A percentile compares a stretch with the other conserved stretches of the same genome.
Evolutionary conservation across 1,140 invertebrate genomes (phyloP).

Genomic region (Theocolax elegans): DNA sequence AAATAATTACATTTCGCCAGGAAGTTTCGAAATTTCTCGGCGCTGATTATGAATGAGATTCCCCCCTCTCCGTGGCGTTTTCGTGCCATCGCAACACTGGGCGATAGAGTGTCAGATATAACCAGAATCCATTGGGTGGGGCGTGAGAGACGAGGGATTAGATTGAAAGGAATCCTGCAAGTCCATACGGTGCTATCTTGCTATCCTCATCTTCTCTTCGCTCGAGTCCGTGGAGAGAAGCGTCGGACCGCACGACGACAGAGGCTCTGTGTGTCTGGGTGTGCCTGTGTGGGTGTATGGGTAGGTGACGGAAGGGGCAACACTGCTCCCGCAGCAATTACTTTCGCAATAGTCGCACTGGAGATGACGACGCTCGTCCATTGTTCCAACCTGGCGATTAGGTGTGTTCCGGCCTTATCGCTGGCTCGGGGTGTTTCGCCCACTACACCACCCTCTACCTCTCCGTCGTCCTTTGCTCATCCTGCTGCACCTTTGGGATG

Average conservation of each 20-base stretch:
- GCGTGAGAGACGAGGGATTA: background rate
- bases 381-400: constrained; percentile 63
- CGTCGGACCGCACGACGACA: background rate
- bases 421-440: constrained; percentile 38
- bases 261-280: constrained; percentile 11
- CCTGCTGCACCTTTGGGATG: background rate
- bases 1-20: background rate
- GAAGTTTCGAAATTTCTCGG: background rate
- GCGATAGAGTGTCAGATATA: background rate
- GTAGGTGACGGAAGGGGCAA: constrained; percentile 32
- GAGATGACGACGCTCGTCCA: constrained; percentile 55
- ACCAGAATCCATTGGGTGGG: too few species aligned
- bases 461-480: background rate
- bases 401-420: constrained; percentile 56
- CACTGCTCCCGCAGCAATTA: constrained; percentile 55
- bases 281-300: constrained; percentile 1
- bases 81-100: too few species aligned
- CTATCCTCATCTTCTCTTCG: constrained; percentile 24
- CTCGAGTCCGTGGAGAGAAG: background rate
- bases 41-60: constrained; percentile 10
- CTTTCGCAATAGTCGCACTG: constrained; percentile 60
- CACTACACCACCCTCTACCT: background rate
- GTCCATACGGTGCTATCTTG: constrained; percentile 17
- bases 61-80: too few species aligned
- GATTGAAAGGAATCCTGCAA: constrained; percentile 29